These are phyloP conservation scores for Triplophysa siluroides DNA, from an alignment of 2,113 vertebrate species.

Conservation along the genomic window DNA sequence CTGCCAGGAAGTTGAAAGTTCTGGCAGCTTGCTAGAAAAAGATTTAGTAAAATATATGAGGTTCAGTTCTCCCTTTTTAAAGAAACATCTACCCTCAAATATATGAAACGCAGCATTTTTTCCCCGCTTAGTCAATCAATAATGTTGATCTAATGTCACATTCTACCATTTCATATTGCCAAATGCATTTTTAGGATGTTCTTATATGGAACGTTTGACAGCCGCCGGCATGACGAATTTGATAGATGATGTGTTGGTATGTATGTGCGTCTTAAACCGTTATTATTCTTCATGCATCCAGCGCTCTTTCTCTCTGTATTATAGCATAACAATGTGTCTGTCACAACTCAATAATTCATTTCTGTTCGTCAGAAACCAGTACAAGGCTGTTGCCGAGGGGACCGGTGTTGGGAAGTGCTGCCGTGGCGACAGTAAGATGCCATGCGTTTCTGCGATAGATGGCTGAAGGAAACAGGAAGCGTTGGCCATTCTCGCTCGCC, in stretches of 20 bases:
- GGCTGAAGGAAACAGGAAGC: neutral
- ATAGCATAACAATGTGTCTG: conserved; percentile 39
- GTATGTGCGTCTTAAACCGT: conserved; percentile 17
- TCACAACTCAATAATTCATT: conserved; percentile 51
- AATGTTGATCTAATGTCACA: neutral
- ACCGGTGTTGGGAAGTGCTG: conserved; percentile 45
- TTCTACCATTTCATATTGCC: neutral
- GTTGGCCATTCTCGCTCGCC: conserved; percentile 28
- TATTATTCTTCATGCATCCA: conserved; percentile 21
- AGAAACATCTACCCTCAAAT: neutral
- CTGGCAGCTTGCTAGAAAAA: neutral
- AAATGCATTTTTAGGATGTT: neutral
- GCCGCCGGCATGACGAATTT: neutral
- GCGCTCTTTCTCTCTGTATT: conserved; percentile 29
- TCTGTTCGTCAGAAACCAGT: conserved; percentile 32
- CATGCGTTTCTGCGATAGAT: conserved; percentile 27
- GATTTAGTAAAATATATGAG: neutral
- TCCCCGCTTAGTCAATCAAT: neutral
- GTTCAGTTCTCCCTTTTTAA: neutral
- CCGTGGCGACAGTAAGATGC: conserved; percentile 36
- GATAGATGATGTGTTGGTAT: conserved; percentile 12
- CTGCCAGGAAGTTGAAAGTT: conserved; percentile 5
- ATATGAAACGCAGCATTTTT: neutral
- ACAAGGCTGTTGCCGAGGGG: conserved; percentile 40
- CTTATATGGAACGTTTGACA: conserved; percentile 10